These are phyloP conservation scores for Bombycilla garrulus DNA, from an alignment of 2,113 vertebrate species.

Conservation along the genomic window DNA sequence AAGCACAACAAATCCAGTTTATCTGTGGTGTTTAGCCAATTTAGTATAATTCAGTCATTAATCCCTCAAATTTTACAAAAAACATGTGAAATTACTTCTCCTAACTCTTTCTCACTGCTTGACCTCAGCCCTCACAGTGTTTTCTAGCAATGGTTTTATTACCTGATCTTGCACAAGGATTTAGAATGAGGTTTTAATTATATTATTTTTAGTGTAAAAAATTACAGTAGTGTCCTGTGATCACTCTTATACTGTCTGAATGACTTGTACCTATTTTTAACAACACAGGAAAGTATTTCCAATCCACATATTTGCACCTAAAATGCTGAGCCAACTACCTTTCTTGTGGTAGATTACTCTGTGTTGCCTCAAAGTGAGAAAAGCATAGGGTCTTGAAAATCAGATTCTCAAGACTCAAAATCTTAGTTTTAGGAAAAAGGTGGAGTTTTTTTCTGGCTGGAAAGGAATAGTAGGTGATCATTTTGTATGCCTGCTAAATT, in stretches of 20 bases:
- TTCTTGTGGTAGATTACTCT: neutral
- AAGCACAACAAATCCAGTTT: neutral
- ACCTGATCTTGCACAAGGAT: neutral
- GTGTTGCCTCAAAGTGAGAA: neutral
- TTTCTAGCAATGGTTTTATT: neutral
- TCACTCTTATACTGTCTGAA: neutral
- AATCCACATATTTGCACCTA: neutral
- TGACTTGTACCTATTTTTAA: neutral
- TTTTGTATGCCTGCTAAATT: neutral
- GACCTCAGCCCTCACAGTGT: neutral
- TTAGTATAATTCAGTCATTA: neutral
- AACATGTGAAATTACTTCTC: neutral
- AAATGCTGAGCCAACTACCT: neutral
- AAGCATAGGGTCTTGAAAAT: neutral
- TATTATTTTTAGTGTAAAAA: no score
- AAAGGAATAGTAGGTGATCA: neutral
- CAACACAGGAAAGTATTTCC: neutral
- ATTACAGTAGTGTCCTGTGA: neutral
- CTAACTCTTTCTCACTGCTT: neutral
- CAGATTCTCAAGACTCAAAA: neutral
- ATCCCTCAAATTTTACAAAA: neutral
- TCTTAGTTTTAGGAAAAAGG: neutral
- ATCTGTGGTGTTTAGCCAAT: neutral
- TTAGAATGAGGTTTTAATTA: neutral
- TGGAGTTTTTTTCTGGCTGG: rapidly evolving